Conservation (phyloP, 1,140 invertebrate genomes). For the Pectinophora gossypiella region DNA sequence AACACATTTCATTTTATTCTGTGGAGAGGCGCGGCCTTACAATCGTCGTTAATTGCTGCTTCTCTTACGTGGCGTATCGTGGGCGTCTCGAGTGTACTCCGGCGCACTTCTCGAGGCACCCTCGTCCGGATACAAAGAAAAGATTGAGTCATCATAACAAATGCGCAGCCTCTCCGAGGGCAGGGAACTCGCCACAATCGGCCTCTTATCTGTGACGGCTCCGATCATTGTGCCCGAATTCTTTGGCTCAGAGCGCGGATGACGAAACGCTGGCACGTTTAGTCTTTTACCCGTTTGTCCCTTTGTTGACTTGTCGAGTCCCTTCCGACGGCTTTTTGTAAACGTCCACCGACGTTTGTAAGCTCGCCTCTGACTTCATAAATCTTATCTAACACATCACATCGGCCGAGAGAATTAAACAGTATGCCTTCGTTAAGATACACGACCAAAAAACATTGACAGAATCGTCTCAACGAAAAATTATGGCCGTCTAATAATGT, state of each 20-base stretch:
- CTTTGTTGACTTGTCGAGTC: slow-evolving; percentile 66
- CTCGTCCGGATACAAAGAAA: slow-evolving; percentile 56
- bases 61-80: slow-evolving; percentile 55
- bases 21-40: slow-evolving; percentile 38
- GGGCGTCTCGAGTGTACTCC: slow-evolving; percentile 38
- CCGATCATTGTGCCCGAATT: slow-evolving; percentile 62
- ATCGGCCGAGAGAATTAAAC: slow-evolving; percentile 43
- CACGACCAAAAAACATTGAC: slow-evolving; percentile 17
- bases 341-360: slow-evolving; percentile 48
- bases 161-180: slow-evolving; percentile 49
- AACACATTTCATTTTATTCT: slow-evolving; percentile 64
- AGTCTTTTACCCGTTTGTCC: slow-evolving; percentile 53
- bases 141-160: slow-evolving; percentile 72
- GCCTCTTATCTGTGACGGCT: slow-evolving; percentile 65
- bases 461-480: slow-evolving; percentile 12
- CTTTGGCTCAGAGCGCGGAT: slow-evolving; percentile 46
- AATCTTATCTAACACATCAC: slow-evolving; percentile 64
- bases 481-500: slow-evolving; percentile 5
- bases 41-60: slow-evolving; percentile 66
- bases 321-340: slow-evolving; percentile 58
- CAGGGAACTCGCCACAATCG: slow-evolving; percentile 62
- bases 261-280: slow-evolving; percentile 59
- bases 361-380: slow-evolving; percentile 50
- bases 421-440: slow-evolving; percentile 28
- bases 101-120: slow-evolving; percentile 31